Conservation (phyloP, 2,888 invertebrate genomes). For the Drosophila dives region DNA sequence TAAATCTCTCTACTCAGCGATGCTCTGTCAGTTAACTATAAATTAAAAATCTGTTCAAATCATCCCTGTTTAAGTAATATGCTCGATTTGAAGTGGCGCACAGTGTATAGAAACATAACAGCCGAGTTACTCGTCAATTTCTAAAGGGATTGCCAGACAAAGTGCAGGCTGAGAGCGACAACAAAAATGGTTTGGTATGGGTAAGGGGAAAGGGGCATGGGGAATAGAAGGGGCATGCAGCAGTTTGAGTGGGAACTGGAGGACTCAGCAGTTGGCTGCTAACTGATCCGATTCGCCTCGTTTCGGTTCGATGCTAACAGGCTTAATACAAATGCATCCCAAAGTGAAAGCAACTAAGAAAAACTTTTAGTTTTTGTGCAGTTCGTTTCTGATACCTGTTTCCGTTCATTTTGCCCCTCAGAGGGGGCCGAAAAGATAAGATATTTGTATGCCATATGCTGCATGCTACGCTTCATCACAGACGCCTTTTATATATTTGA, state of each 20-base stretch:
- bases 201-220: background rate
- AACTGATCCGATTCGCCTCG: constrained; percentile 30
- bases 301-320: constrained; percentile 45
- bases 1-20: background rate
- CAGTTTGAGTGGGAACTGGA: background rate
- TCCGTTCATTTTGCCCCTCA: constrained; percentile 2
- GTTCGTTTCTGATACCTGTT: constrained; percentile 10
- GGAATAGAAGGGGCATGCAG: background rate
- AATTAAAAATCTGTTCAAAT: background rate
- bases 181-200: background rate
- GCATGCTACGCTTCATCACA: too few relatives aligned
- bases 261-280: background rate
- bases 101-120: constrained; percentile 4
- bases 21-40: background rate
- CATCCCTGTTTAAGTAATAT: background rate
- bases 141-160: constrained; percentile 8
- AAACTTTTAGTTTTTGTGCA: constrained; percentile 9
- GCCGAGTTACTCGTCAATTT: constrained; percentile 29
- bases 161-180: background rate
- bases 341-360: constrained; percentile 2
- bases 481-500: background rate
- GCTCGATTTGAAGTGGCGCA: background rate
- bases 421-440: background rate
- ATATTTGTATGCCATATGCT: constrained; percentile 9
- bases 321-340: constrained; percentile 23